These are phyloP conservation scores for Drosophila hamatofila DNA, from an alignment of 2,888 invertebrate species.

Conservation along the genomic window DNA sequence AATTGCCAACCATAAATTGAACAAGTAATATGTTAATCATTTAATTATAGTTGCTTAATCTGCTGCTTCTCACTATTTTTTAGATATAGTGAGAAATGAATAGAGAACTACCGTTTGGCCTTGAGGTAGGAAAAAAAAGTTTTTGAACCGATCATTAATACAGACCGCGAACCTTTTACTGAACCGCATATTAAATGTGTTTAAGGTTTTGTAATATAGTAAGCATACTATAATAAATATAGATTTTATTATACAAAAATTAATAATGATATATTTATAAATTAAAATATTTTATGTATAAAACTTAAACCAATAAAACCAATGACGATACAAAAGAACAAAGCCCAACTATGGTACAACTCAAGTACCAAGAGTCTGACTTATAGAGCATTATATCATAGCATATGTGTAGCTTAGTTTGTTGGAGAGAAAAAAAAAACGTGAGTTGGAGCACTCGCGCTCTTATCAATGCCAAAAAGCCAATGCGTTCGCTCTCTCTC, in stretches of 20 bases:
- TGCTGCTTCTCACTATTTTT: no score
- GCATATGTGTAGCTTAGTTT: not conserved
- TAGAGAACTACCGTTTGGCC: not conserved
- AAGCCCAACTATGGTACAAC: not conserved
- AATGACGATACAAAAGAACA: not conserved
- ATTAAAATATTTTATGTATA: not conserved
- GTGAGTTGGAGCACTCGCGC: conserved; percentile 11
- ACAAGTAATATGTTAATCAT: no score
- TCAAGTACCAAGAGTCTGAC: not conserved
- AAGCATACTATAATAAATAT: not conserved
- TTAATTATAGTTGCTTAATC: no score
- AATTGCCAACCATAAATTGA: no score
- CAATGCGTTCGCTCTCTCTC: not conserved
- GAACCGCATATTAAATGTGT: not conserved
- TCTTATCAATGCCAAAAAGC: conserved; percentile 37
- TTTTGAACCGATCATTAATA: not conserved
- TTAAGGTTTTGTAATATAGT: not conserved
- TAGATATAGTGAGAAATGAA: no score
- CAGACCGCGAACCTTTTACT: not conserved
- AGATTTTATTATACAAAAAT: no score
- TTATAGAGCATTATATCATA: conserved; percentile 1
- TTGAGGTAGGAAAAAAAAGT: not conserved
- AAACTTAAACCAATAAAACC: not conserved
- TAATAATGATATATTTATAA: not conserved
- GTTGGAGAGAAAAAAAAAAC: not conserved